Conservation (phyloP, 2,888 invertebrate species). For the Cerastoderma edule region DNA sequence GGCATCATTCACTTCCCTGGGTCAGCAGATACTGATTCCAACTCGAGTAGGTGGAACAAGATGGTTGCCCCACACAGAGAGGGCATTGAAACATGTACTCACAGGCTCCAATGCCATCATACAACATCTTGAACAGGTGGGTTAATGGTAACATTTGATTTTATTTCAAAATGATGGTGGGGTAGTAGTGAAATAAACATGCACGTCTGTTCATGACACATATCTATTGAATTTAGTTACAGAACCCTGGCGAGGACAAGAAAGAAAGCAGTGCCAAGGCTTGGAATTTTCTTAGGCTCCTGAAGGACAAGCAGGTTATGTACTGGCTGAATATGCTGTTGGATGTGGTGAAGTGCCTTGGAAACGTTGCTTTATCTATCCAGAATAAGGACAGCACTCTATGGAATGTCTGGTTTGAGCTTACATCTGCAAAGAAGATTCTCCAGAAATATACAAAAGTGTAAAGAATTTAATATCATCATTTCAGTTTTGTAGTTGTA, state of each 20-base stretch:
- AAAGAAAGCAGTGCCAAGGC: slow-evolving; percentile 39
- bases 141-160: not conserved
- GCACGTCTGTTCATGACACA: not conserved
- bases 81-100: slow-evolving; percentile 20
- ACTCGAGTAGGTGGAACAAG: slow-evolving; percentile 44
- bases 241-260: slow-evolving; percentile 6
- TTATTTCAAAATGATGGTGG: not conserved
- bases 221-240: slow-evolving; percentile 5
- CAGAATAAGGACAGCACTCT: slow-evolving; percentile 9
- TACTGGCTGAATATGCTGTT: slow-evolving; percentile 39
- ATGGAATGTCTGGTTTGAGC: not conserved
- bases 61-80: slow-evolving; percentile 37
- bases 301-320: slow-evolving; percentile 24
- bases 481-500: no score
- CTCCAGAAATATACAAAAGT: no score
- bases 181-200: not conserved
- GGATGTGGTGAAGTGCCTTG: slow-evolving; percentile 27
- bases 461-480: no score
- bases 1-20: slow-evolving; percentile 15
- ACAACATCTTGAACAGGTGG: slow-evolving; percentile 45
- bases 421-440: no score
- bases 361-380: slow-evolving; percentile 20
- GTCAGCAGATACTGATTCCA: not conserved
- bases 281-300: slow-evolving; percentile 32
- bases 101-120: slow-evolving; percentile 29